Conservation (phyloP, 2,888 invertebrate genomes). For the Melinaea menophilus region DNA sequence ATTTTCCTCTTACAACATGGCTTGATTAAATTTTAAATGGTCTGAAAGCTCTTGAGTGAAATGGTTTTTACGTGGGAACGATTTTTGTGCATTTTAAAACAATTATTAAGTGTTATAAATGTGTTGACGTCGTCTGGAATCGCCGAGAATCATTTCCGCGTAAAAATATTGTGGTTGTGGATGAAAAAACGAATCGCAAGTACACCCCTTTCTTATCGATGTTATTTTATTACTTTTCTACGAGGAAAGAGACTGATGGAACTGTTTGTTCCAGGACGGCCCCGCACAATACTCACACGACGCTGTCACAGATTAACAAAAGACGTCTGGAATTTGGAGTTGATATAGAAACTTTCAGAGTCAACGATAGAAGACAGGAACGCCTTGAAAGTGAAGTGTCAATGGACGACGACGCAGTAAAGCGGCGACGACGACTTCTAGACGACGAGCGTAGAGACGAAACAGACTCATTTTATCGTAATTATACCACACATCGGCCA, state of each 20-base stretch:
- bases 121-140: conserved; percentile 72
- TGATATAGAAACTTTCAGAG: conserved; percentile 69
- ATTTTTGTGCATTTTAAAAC: conserved; percentile 74
- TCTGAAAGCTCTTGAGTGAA: conserved; percentile 78
- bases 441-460: conserved; percentile 66
- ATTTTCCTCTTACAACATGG: conserved; percentile 31
- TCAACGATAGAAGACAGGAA: conserved; percentile 58
- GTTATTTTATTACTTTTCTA: conserved; percentile 35
- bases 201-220: conserved; percentile 55
- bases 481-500: conserved; percentile 54
- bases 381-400: conserved; percentile 49
- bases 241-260: conserved; percentile 29
- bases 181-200: conserved; percentile 77
- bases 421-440: conserved; percentile 68
- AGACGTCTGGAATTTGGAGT: conserved; percentile 82
- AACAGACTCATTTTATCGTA: conserved; percentile 47
- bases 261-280: conserved; percentile 61
- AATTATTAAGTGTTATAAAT: conserved; percentile 64
- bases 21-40: conserved; percentile 56
- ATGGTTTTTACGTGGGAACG: conserved; percentile 79
- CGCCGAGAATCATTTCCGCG: conserved; percentile 79
- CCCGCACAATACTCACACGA: conserved; percentile 76
- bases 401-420: conserved; percentile 58
- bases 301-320: conserved; percentile 83
- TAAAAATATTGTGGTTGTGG: conserved; percentile 78